Evolutionary conservation across 2,888 invertebrate genomes (phyloP).

Genomic region (Microchrysa polita): DNA sequence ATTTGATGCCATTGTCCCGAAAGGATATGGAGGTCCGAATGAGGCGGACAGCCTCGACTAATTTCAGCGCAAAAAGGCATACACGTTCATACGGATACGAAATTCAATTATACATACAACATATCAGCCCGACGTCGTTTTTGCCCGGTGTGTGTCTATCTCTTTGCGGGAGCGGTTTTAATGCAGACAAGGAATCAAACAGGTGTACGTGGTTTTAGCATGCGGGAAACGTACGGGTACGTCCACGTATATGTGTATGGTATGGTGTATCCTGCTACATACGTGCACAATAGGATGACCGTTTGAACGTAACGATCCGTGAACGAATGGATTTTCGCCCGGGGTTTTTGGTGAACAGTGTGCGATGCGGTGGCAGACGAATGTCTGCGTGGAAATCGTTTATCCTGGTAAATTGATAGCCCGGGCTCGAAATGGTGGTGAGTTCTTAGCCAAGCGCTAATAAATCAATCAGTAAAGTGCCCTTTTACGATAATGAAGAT

Average conservation of each 20-base stretch:
- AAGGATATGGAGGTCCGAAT: slow-evolving; percentile 5
- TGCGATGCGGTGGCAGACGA: neutral
- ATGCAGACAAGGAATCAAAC: slow-evolving; percentile 1
- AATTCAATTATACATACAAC: slow-evolving; percentile 39
- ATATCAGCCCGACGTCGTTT: neutral
- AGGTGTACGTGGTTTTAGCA: slow-evolving; percentile 9
- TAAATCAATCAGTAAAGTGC: neutral
- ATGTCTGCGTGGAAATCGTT: slow-evolving; percentile 1
- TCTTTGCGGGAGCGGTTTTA: neutral
- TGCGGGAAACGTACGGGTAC: neutral
- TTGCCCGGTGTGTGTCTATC: neutral
- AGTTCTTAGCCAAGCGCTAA: neutral
- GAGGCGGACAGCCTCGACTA: neutral
- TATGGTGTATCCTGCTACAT: neutral
- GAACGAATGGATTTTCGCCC: neutral
- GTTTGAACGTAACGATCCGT: slow-evolving; percentile 8
- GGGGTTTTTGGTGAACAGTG: neutral
- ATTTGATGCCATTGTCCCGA: slow-evolving; percentile 41
- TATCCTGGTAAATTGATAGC: neutral
- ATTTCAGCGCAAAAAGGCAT: slow-evolving; percentile 6
- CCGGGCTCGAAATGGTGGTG: neutral
- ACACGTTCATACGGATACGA: slow-evolving; percentile 20
- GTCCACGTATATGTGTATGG: neutral
- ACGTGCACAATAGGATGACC: neutral
- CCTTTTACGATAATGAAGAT: neutral